These are phyloP conservation scores for Otolemur garnettii DNA, from an alignment of 2,113 vertebrate genomes.

Conservation along the genomic window DNA sequence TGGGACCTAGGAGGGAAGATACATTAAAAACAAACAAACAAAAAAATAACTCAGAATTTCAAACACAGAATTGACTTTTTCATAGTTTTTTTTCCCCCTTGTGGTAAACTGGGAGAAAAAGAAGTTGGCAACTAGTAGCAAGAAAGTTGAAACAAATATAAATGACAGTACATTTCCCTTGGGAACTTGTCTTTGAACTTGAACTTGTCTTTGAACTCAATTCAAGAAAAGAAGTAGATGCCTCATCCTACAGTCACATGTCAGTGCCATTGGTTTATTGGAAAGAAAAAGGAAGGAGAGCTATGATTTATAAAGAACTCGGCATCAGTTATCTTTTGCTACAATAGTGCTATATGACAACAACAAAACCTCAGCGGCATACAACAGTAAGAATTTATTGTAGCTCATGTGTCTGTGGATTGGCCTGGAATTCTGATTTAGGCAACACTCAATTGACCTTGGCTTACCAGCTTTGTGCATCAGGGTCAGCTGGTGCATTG, in stretches of 20 bases:
- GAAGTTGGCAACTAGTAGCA: background rate
- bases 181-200: background rate
- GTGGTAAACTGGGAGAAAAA: background rate
- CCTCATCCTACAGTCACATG: background rate
- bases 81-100: background rate
- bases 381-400: background rate
- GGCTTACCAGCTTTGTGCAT: background rate
- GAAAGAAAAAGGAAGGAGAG: background rate
- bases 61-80: background rate
- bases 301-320: background rate
- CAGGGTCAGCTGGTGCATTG: background rate
- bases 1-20: background rate
- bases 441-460: background rate
- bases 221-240: background rate
- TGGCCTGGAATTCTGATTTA: background rate
- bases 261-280: background rate
- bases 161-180: background rate
- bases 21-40: background rate
- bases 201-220: background rate
- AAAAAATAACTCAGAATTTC: background rate
- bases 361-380: background rate
- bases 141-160: background rate
- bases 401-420: background rate
- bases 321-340: background rate
- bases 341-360: background rate